phyloP scores from a whole-genome alignment of 2,797 vertebrate species.

The Sciurus carolinensis region DNA sequence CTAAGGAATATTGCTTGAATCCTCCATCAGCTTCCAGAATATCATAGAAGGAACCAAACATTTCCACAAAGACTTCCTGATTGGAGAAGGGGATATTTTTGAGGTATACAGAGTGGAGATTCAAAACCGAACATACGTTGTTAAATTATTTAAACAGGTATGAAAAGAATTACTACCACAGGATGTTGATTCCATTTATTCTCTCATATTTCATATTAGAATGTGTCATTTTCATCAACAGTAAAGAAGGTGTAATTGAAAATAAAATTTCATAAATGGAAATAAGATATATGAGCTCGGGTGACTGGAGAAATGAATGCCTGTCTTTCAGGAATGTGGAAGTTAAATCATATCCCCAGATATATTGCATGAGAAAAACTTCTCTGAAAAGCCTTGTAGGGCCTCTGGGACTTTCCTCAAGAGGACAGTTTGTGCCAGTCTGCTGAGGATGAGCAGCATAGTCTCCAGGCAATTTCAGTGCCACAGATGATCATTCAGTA shows the following conservation, averaged over 20 bases:
- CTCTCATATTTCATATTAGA: slow-evolving; percentile 53
- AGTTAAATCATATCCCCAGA: slow-evolving; percentile 19
- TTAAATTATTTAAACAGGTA: slow-evolving; percentile 93
- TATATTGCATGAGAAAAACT: not conserved
- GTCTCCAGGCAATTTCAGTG: too few species aligned
- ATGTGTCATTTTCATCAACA: slow-evolving; percentile 61
- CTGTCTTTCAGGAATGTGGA: slow-evolving; percentile 39
- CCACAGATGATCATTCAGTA: not conserved
- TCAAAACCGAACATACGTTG: slow-evolving; percentile 86
- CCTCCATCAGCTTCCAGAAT: slow-evolving; percentile 86
- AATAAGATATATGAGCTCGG: slow-evolving; percentile 60
- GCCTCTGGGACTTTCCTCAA: not conserved
- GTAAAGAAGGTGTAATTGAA: slow-evolving; percentile 43
- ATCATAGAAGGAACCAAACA: slow-evolving; percentile 88
- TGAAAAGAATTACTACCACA: slow-evolving; percentile 61
- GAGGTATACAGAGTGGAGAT: slow-evolving; percentile 89
- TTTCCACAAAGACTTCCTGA: slow-evolving; percentile 89
- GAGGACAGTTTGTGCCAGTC: not conserved
- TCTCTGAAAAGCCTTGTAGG: not conserved
- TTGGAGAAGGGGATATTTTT: slow-evolving; percentile 89
- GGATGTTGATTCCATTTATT: not conserved
- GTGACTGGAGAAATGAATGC: slow-evolving; percentile 38
- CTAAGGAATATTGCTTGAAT: slow-evolving; percentile 69
- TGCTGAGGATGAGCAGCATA: not conserved
- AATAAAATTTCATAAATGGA: slow-evolving; percentile 55